Evolutionary conservation across 2,888 invertebrate species (phyloP).

Genomic region (Thymelicus acteon): DNA sequence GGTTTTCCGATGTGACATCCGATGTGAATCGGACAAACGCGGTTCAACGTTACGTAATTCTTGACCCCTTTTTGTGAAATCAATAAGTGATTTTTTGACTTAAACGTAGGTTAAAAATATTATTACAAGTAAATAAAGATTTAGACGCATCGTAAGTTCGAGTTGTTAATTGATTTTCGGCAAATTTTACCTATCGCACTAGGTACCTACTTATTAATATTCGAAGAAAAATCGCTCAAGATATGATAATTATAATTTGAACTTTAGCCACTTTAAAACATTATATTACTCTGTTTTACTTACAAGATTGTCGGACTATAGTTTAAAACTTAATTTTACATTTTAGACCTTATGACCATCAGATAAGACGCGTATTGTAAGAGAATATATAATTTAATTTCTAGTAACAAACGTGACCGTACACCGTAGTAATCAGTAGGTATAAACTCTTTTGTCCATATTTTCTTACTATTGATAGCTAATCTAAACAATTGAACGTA

Average conservation of each 20-base stretch:
- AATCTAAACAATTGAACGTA: constrained; percentile 4
- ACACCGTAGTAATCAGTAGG: background rate
- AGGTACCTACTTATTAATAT: too few relatives aligned
- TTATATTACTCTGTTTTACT: too few relatives aligned
- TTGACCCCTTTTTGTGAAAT: constrained; percentile 29
- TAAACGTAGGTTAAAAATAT: constrained; percentile 26
- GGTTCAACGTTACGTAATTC: constrained; percentile 30
- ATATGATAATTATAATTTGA: too few relatives aligned
- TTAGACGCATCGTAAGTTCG: background rate
- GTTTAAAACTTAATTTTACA: background rate
- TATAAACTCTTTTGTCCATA: constrained; percentile 5
- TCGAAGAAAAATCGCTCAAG: background rate
- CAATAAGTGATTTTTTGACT: constrained; percentile 20
- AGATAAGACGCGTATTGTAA: background rate
- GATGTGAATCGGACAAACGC: constrained; percentile 1
- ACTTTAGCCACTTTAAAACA: too few relatives aligned
- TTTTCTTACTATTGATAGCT: background rate
- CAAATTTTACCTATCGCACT: background rate
- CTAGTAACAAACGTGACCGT: constrained; percentile 4
- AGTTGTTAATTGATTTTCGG: background rate
- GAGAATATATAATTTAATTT: background rate
- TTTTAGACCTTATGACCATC: background rate
- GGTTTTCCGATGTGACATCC: background rate
- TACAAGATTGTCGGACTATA: too few relatives aligned
- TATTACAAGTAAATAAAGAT: background rate